These are phyloP conservation scores for Amorpha juglandis DNA, from an alignment of 2,888 invertebrate species.

Conservation along the genomic window DNA sequence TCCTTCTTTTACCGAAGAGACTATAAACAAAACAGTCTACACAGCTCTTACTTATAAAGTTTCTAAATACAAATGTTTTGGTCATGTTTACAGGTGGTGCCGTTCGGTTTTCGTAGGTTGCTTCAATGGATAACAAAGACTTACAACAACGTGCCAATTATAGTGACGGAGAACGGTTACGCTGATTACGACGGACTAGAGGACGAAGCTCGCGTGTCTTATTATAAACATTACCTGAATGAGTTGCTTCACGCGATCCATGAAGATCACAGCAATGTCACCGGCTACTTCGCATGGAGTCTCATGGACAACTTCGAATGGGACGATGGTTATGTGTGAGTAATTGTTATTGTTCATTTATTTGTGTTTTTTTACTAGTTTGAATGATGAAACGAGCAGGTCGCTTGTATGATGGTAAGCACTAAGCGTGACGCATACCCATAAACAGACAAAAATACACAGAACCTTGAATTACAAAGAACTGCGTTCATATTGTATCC, in stretches of 20 bases:
- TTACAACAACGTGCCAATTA: conserved; percentile 80
- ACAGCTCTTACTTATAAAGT: no score
- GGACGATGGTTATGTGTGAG: conserved; percentile 90
- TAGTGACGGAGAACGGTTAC: conserved; percentile 84
- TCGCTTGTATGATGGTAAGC: no score
- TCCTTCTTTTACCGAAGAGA: no score
- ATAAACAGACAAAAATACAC: no score
- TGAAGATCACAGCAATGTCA: conserved; percentile 86
- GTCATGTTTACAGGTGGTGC: conserved; percentile 72
- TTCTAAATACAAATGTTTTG: neutral
- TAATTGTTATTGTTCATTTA: conserved; percentile 37
- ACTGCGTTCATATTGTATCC: no score
- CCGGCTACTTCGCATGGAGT: conserved; percentile 91
- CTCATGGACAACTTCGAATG: conserved; percentile 94
- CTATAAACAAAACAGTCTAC: no score
- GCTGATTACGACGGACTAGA: conserved; percentile 81
- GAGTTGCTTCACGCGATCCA: conserved; percentile 78
- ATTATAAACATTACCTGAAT: conserved; percentile 81
- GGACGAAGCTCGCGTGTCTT: conserved; percentile 82
- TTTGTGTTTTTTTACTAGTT: no score
- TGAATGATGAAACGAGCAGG: no score
- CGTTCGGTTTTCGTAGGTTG: conserved; percentile 83
- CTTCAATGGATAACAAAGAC: conserved; percentile 81
- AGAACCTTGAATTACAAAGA: no score
- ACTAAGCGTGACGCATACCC: no score